Base-by-base conservation (phyloP, 2,888 invertebrate genomes). In the Morpho helenor region DNA sequence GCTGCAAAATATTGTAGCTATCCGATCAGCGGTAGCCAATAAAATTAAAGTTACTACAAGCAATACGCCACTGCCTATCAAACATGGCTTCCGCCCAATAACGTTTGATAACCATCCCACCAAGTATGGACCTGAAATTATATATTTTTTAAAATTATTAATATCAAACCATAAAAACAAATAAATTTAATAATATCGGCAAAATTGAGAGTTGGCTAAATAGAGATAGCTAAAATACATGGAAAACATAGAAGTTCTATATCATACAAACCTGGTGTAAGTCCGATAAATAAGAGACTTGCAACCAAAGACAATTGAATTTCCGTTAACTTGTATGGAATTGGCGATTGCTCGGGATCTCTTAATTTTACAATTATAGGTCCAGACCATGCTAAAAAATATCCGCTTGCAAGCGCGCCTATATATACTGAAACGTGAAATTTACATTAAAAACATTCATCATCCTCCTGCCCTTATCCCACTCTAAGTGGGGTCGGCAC, bases 11-110 rank as follows among this genome's bases (percentile, higher is more conserved):
- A 80, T 64, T 69, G 75, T 72, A 0, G 70, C 65, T 23, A 77
- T 40, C 40, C 68, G 75, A 0, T 49, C 62, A 0, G 77, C 69
- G 0, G 69, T 7, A 1, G 70, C 72, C 7, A 78, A 57, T 0
- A 77, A 7, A 1, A 75, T 7, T 51, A 73, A 78, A 0, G 74
- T 61, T 1, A 73, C 9, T 0, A 68, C 52, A 3, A 62, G 59
- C 7, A 73, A 8, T 0, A 61, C 9, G 0, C 71, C 75, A 7
- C 72, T 75, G 0, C 76, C 45, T 16, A 77, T 43, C 0, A 79
- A 57, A 47, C 76, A 71, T 51, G 73, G 74, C 49, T 74, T 79
- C 4, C 80, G 65, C 4, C 79, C 80, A n/a, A 63, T 68, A 7
- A 58, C 45, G 49, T 79, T 79, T 3, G 76, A 76, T 1, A 78